A percentile compares a stretch with the other conserved stretches of the same genome.
Evolutionary conservation across 2,113 vertebrate genomes (phyloP).

Genomic region (Pterocles orientalis): DNA sequence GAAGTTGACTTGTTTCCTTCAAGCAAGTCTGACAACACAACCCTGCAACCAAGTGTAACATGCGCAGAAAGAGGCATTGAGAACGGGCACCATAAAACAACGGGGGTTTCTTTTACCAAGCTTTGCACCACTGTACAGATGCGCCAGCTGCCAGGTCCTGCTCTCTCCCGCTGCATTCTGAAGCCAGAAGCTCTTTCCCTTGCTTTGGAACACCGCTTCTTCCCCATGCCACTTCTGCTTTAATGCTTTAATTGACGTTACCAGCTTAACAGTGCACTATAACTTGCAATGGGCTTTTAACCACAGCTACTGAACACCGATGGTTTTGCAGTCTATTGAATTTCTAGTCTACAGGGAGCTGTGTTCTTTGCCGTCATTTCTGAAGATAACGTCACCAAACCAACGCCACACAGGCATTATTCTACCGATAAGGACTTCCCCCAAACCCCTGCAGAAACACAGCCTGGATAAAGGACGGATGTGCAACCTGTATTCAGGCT

Average conservation of each 20-base stretch:
- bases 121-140: not conserved
- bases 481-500: not conserved
- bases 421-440: not conserved
- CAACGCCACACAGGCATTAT: not conserved
- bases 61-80: not conserved
- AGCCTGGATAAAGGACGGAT: not conserved
- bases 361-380: not conserved
- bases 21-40: not conserved
- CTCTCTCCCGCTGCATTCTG: not conserved
- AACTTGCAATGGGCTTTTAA: slow-evolving; percentile 40
- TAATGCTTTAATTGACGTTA: slow-evolving; percentile 7
- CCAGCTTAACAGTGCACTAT: not conserved
- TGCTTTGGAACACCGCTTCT: not conserved
- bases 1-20: not conserved
- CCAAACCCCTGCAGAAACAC: not conserved
- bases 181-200: not conserved
- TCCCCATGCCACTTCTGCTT: not conserved
- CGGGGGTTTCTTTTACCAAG: not conserved
- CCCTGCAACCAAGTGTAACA: not conserved
- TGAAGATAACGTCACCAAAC: not conserved
- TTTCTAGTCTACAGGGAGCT: not conserved
- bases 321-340: not conserved
- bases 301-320: slow-evolving; percentile 1
- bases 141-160: not conserved
- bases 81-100: not conserved